Conservation (phyloP, 2,113 vertebrate species). For the Pimephales promelas region DNA sequence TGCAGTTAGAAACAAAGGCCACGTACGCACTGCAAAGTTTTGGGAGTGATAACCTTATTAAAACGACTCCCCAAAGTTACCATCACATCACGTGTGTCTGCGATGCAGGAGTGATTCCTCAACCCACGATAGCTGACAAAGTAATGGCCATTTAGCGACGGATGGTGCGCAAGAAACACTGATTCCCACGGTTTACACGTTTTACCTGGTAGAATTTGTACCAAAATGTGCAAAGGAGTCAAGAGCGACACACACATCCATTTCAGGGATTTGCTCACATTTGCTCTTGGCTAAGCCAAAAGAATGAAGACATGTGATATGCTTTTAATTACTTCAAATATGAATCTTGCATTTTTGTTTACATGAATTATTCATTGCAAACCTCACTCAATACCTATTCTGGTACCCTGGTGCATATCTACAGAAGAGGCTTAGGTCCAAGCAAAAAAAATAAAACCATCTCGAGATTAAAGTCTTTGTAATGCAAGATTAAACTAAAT, state of each 20-base stretch:
- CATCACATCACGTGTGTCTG: not conserved
- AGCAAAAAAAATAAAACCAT: too few species aligned
- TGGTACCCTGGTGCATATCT: too few species aligned
- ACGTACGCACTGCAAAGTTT: constrained; percentile 13
- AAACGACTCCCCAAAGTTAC: not conserved
- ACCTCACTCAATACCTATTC: too few species aligned
- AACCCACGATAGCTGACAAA: not conserved
- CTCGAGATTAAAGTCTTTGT: too few species aligned
- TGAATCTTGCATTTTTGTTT: too few species aligned
- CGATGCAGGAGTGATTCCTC: not conserved
- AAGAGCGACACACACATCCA: not conserved
- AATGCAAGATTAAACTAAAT: too few species aligned
- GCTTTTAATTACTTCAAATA: too few species aligned
- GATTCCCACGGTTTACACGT: not conserved
- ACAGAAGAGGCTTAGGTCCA: too few species aligned
- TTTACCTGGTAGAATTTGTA: not conserved
- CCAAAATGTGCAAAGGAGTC: not conserved
- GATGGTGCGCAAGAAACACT: not conserved
- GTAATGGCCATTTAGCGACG: not conserved
- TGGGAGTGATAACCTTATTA: constrained; percentile 1
- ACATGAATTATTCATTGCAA: too few species aligned
- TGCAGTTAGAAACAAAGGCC: constrained; percentile 36
- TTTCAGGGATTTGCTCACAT: not conserved
- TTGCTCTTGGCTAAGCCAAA: too few species aligned
- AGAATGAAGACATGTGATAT: not conserved